Evolutionary conservation across 2,797 vertebrate species (phyloP), one percentile per base, ranked within the genome.

Genomic region (Halcyon badia): DNA sequence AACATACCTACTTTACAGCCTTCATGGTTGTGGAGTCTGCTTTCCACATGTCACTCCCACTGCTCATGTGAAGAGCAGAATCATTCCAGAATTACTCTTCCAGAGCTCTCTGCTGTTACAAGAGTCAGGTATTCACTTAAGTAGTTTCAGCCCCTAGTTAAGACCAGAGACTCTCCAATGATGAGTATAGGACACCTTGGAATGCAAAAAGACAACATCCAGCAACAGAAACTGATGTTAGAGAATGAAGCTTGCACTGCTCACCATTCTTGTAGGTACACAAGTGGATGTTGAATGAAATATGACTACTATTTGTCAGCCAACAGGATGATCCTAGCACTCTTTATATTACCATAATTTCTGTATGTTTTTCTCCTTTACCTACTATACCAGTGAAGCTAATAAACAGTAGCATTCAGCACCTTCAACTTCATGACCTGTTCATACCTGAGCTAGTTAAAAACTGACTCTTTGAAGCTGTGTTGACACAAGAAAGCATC

Each of bases 161-260:
- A 42, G 44, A 21, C 44, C 14, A 66, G 4, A 54, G 44, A 26
- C 18, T 68, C 28, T 4, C 13, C 6, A 39, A 1, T 7, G 3
- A 25, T 10, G 44, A 49, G 5, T 12, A 26, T 24, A 31, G n/a
- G 15, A 54, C 9, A 37, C 8, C 26, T 17, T 14, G 13, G 26
- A 79, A 51, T 1, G 0, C 5, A 48, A 6, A 64, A 42, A 25
- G 11, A 20, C 0, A 16, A 21, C 2, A 33, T 25, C 9, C 19
- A 52, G 21, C 7, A 33, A 31, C 22, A 61, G 7, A 39, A 90
- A 25, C 1, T 10, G 2, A 14, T 30, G 3, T 7, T 51, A 16
- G 42, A 46, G 13, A 85, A 33, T 4, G 5, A 48, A 69, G 2
- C 28, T 31, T 56, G 10, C 21, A 5, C 17, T 70, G 5, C 7